A percentile compares a stretch with the other conserved stretches of the same genome.
phyloP scores from a whole-genome alignment of 1,140 invertebrate species.

The Aricia agestis region DNA sequence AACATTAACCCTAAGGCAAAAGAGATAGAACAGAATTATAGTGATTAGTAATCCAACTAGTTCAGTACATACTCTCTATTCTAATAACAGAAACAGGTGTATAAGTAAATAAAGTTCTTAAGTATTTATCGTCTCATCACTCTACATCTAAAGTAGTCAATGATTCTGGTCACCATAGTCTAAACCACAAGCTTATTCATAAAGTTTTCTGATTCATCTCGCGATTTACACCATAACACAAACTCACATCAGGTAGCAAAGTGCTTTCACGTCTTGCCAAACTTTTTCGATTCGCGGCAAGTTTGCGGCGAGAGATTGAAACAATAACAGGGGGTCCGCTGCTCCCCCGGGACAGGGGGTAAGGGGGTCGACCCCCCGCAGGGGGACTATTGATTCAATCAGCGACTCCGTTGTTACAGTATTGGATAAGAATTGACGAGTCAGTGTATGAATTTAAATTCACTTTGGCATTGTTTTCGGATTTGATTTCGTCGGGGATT shows the following conservation, averaged over 20 bases:
- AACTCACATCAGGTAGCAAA: not conserved
- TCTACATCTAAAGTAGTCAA: no score
- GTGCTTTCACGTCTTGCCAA: constrained; percentile 18
- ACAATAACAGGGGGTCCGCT: constrained; percentile 51
- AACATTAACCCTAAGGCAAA: no score
- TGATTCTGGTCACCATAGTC: no score
- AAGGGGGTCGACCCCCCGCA: not conserved
- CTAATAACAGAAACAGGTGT: no score
- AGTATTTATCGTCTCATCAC: no score
- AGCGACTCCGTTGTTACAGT: not conserved
- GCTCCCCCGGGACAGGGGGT: constrained; percentile 27
- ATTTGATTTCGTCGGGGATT: not conserved
- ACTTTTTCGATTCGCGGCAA: constrained; percentile 48
- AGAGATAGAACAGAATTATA: no score
- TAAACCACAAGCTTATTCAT: no score
- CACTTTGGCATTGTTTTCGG: not conserved
- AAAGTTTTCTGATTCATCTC: not conserved
- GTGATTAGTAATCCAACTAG: no score
- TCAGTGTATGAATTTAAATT: constrained; percentile 11
- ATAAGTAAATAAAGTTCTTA: no score
- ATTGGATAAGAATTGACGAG: constrained; percentile 14
- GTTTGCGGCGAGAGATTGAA: constrained; percentile 49
- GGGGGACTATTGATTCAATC: constrained; percentile 16
- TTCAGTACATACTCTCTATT: no score
- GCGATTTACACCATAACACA: not conserved